Base-by-base conservation (phyloP, 2,113 vertebrate species). In the Oryzias celebensis region DNA sequence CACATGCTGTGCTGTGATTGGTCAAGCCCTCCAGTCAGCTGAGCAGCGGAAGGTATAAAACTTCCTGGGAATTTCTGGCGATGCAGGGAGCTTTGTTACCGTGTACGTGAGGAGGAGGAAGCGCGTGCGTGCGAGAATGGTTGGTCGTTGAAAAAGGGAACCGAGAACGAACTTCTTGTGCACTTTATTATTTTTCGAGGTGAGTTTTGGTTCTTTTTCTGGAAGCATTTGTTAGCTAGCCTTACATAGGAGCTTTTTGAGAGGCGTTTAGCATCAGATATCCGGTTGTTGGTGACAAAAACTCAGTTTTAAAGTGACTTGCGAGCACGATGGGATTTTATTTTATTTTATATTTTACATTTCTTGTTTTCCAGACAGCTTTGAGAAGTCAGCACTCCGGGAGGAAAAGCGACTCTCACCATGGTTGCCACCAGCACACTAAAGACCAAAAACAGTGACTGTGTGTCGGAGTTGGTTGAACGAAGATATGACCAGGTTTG, bases 401-500 rank as follows among this genome's bases (percentile, higher is more conserved):
- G 52, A 47, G 44, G 15, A 1, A 56, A 59, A 45, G 45, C 24
- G 14, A 44, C 65, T 28, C 61, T 47, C 84, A 84, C 62, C 58
- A 92, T 85, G 87, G 92, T 90, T 65, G 90, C 90, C 24, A 87
- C 91, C n/a, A 91, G 88, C 87, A 85, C 67, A 20, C 36, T 93
- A 60, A 91, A 85, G 45, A 69, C 71, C 69, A 93, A 91, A 80
- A 90, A 74, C 73, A 48, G 81, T 36, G 87, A 86, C 15, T 81
- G 75, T 1, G n/a, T 89, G 52, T 89, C 65, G 0, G 89, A 89
- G n/a, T 24, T 83, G 62, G 46, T 82, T 28, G 85, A 86, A 42
- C 61, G 69, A 43, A 85, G 85, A 63, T 91, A 78, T 46, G 84
- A 91, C 42, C 85, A 80, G 15, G 72, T 83, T 14, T 89, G 71